Conservation (phyloP, 2,888 invertebrate species). For the Platerodrilus igneus region DNA sequence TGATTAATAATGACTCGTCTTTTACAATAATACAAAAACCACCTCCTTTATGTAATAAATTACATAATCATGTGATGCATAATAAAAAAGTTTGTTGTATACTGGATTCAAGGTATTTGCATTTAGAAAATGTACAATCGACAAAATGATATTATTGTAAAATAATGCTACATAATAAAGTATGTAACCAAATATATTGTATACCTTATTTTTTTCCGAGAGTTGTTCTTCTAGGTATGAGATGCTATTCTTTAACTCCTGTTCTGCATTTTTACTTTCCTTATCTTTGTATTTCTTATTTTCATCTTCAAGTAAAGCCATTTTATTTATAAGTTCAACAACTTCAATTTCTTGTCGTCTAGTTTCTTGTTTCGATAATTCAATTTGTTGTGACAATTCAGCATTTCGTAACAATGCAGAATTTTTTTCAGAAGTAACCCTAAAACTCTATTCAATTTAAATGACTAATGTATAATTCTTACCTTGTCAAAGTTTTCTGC, state of each 20-base stretch:
- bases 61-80: too few species aligned
- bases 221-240: conserved; percentile 58
- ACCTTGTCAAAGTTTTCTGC: conserved; percentile 47
- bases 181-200: too few species aligned
- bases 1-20: too few species aligned
- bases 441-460: conserved; percentile 31
- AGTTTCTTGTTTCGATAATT: conserved; percentile 69
- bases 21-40: too few species aligned
- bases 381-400: conserved; percentile 75
- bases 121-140: too few species aligned
- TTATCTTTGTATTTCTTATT: conserved; percentile 40
- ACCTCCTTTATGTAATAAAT: too few species aligned
- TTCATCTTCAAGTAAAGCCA: conserved; percentile 53
- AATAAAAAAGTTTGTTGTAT: too few species aligned
- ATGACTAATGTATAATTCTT: conserved; percentile 10
- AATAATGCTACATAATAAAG: too few species aligned
- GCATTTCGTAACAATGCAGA: conserved; percentile 72
- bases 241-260: conserved; percentile 50
- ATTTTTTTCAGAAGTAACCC: conserved; percentile 72
- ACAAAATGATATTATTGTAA: too few species aligned
- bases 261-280: conserved; percentile 48
- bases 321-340: conserved; percentile 55
- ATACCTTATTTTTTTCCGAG: conserved; percentile 62
- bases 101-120: too few species aligned
- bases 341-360: conserved; percentile 64